These are phyloP conservation scores for Synaphobranchus kaupii DNA, from an alignment of 2,797 vertebrate genomes.

Conservation along the genomic window DNA sequence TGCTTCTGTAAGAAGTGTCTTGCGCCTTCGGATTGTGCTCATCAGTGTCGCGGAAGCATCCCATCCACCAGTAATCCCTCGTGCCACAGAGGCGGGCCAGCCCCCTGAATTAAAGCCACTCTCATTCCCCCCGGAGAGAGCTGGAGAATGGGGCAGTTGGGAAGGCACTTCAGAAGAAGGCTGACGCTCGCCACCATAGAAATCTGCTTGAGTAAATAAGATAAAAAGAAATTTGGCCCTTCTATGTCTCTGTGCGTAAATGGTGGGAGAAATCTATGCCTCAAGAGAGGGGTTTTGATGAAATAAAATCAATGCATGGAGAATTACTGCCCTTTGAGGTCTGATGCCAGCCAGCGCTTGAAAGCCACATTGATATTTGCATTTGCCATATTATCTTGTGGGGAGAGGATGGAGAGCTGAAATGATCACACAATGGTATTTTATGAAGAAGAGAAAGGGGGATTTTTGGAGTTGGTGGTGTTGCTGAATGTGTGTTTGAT, in stretches of 20 bases:
- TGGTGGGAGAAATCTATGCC: not conserved
- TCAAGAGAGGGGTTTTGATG: not conserved
- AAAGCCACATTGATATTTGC: not conserved
- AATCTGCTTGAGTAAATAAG: not conserved
- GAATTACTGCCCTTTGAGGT: not conserved
- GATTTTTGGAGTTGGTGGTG: not conserved
- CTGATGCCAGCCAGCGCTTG: not conserved
- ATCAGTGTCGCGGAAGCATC: not conserved
- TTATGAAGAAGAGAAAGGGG: not conserved
- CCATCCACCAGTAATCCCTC: constrained; percentile 12
- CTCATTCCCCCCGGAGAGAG: not conserved
- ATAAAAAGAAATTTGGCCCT: not conserved
- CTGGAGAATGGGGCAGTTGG: not conserved
- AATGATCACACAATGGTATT: not conserved
- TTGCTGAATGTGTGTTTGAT: not conserved
- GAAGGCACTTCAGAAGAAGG: not conserved
- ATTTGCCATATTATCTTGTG: not conserved
- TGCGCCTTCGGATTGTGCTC: not conserved
- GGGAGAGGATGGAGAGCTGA: not conserved
- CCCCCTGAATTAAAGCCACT: constrained; percentile 12
- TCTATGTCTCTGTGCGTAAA: not conserved
- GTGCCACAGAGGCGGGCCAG: not conserved
- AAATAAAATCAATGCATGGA: not conserved
- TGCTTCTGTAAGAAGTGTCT: not conserved
- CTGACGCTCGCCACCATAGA: not conserved